These are phyloP conservation scores for Drosophila tristis DNA, from an alignment of 1,140 invertebrate species.

Conservation along the genomic window DNA sequence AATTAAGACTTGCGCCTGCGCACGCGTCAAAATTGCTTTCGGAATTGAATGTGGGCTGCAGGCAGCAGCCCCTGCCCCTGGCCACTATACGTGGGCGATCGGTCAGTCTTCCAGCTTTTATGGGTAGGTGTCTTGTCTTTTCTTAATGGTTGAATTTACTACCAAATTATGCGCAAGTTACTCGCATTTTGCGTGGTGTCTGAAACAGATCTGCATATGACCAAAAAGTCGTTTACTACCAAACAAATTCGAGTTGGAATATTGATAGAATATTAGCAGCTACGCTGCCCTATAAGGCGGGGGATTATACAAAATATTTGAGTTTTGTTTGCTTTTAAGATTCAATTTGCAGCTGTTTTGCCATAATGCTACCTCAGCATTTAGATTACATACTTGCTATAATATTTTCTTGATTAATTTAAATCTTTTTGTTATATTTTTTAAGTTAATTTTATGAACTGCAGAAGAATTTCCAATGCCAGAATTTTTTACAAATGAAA, in stretches of 20 bases:
- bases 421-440: too few relatives aligned
- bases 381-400: neutral
- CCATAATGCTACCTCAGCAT: neutral
- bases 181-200: conserved; percentile 41
- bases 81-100: conserved; percentile 15
- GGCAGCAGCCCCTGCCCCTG: conserved; percentile 14
- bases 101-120: conserved; percentile 19
- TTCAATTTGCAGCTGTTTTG: conserved; percentile 13
- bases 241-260: neutral
- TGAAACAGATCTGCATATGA: conserved; percentile 13
- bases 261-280: neutral
- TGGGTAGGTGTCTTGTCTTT: conserved; percentile 17
- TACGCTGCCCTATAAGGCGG: conserved; percentile 8
- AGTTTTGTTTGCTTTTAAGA: conserved; percentile 5
- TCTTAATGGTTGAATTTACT: conserved; percentile 28
- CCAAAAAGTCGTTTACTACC: conserved; percentile 21
- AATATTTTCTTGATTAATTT: conserved; percentile 1
- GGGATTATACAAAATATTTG: neutral
- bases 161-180: conserved; percentile 28
- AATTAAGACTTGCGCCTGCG: conserved; percentile 43
- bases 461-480: too few relatives aligned
- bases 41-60: conserved; percentile 25
- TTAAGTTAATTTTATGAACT: too few relatives aligned
- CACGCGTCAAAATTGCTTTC: conserved; percentile 38
- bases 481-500: too few relatives aligned